A percentile compares a stretch with the other conserved stretches of the same genome.
Evolutionary conservation across 2,888 invertebrate genomes (phyloP).

Genomic region (Epiblema foenella): DNA sequence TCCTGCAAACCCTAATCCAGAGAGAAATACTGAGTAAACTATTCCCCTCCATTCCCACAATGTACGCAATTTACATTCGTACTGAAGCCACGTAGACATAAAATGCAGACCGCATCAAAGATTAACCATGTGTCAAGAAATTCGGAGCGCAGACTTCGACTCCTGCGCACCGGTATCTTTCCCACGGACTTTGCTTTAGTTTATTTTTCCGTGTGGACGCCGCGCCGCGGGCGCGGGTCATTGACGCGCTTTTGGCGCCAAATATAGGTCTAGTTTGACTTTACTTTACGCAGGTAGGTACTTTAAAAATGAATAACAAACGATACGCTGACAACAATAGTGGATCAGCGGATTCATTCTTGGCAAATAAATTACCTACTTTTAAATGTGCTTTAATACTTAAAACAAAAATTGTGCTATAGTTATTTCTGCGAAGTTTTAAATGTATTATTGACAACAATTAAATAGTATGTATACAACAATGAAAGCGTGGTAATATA

Average conservation of each 20-base stretch:
- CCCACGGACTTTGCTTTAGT: conserved; percentile 44
- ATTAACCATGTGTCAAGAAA: conserved; percentile 21
- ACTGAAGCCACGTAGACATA: not conserved
- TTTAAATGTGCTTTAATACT: not conserved
- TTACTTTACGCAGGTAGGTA: conserved; percentile 18
- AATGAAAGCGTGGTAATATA: not conserved
- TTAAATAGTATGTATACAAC: no score
- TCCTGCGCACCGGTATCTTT: conserved; percentile 45
- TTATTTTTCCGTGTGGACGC: conserved; percentile 41
- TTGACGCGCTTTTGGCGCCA: conserved; percentile 54
- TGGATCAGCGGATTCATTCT: not conserved
- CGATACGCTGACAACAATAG: not conserved
- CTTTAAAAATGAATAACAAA: conserved; percentile 14
- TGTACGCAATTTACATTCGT: not conserved
- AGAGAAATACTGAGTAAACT: not conserved
- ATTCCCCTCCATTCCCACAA: not conserved
- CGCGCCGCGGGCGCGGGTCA: conserved; percentile 49
- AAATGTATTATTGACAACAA: not conserved
- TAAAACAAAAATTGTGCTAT: not conserved
- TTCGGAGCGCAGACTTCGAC: conserved; percentile 17
- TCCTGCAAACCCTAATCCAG: no score
- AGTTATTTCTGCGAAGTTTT: not conserved
- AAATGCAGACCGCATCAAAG: conserved; percentile 2
- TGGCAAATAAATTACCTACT: not conserved
- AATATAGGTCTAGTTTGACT: conserved; percentile 42